Evolutionary conservation across 2,888 invertebrate genomes (phyloP), one percentile per base, ranked within the genome.

Genomic region (Philereme vetulata): DNA sequence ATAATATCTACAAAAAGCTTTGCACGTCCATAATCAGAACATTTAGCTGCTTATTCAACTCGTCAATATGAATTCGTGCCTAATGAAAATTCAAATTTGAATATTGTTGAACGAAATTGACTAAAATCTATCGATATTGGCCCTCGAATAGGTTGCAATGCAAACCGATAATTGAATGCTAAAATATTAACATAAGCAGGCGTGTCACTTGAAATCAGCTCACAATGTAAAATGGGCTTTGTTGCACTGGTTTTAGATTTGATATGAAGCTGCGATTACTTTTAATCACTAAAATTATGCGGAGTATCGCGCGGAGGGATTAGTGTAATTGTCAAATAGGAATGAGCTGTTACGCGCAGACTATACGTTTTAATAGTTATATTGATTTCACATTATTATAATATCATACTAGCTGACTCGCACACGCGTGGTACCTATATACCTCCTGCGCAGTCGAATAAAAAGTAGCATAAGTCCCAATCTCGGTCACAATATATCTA

Each of bases 1-100:
- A 10, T 47, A 10, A 35, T 11, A 11, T 36, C 11, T 36, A 7
- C 36, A 48, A 44, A 75, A 71, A 69, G 66, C 67, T 67, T 65
- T 62, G 69, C 70, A 68, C 62, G 66, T 71, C 66, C 66, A 80
- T 79, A 78, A 81, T 77, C 76, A 77, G 72, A 77, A 71, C 77
- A 84, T 84, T 85, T 81, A 78, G 72, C 77, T 72, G 72, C 75
- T 81, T 80, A 85, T 84, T 84, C 78, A 81, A 76, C 76, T 76
- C 79, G 72, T 80, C 80, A 84, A 80, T 80, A 78, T 81, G 80
- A 84, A 85, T 64, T 65, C 54, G 54, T 82, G 78, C 78, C 79
- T 85, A 85, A 86, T 85, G 83, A 81, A 83, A 85, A 81, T 76
- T 74, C 71, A 67, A 82, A 86, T 87, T 86, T 84, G 82, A 87